phyloP scores from a whole-genome alignment of 2,888 invertebrate genomes.

The Oscheius myriophilus region DNA sequence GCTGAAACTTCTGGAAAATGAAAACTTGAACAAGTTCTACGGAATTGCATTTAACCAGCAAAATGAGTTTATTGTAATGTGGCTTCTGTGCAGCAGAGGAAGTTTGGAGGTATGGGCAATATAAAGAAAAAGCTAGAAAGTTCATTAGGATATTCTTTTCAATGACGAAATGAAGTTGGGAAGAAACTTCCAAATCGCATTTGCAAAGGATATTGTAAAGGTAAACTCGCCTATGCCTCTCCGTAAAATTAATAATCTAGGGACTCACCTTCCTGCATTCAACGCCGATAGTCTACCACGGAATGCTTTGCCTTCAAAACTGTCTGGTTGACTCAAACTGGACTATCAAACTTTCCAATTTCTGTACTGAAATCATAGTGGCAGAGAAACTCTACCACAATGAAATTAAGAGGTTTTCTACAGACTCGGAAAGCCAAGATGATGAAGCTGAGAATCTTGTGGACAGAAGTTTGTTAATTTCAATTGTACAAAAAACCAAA shows the following conservation, averaged over 20 bases:
- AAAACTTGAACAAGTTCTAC: constrained; percentile 69
- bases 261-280: constrained; percentile 65
- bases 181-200: constrained; percentile 69
- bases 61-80: constrained; percentile 68
- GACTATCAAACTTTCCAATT: constrained; percentile 69
- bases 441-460: constrained; percentile 28
- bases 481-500: no score
- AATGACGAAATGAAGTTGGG: constrained; percentile 69
- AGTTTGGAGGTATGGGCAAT: constrained; percentile 59
- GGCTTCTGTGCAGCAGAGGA: constrained; percentile 66
- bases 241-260: constrained; percentile 31
- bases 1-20: constrained; percentile 67
- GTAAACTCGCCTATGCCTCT: neutral
- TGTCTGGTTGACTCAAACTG: constrained; percentile 69
- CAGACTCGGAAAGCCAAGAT: constrained; percentile 21
- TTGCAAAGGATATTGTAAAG: constrained; percentile 67
- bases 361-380: constrained; percentile 65
- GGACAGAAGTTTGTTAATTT: constrained; percentile 38
- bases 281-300: constrained; percentile 62
- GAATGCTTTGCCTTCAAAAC: constrained; percentile 68
- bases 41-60: constrained; percentile 70
- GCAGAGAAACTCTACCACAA: constrained; percentile 62
- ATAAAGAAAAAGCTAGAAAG: neutral
- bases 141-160: constrained; percentile 65
- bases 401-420: constrained; percentile 41